Percentiles rank a stretch among this genome's conserved stretches.
Evolutionary conservation across 2,113 vertebrate species (phyloP).

Genomic region (Chaenocephalus aceratus): DNA sequence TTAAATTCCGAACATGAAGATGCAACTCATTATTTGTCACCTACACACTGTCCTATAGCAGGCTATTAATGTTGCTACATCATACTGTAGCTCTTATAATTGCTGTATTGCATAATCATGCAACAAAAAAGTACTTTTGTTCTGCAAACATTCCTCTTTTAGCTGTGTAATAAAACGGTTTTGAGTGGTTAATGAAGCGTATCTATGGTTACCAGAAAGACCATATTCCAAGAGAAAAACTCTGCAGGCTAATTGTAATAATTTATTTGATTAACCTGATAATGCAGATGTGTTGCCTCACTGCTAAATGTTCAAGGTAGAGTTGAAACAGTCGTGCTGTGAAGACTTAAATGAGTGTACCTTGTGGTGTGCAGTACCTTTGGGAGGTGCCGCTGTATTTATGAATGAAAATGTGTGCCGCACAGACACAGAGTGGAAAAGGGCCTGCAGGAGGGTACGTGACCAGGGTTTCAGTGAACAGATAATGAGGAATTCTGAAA

Average conservation of each 20-base stretch:
- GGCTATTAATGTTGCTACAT: conserved; percentile 1
- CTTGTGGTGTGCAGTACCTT: conserved; percentile 29
- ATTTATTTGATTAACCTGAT: conserved; percentile 50
- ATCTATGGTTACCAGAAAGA: conserved; percentile 58
- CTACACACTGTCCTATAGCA: conserved; percentile 5
- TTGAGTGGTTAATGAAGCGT: conserved; percentile 32
- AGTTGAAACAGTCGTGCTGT: conserved; percentile 7
- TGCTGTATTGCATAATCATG: conserved; percentile 26
- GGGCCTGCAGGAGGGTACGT: conserved; percentile 53
- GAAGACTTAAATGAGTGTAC: conserved; percentile 25
- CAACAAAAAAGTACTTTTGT: background rate
- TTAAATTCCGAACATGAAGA: conserved; percentile 22
- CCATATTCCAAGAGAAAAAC: conserved; percentile 23
- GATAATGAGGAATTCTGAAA: conserved; percentile 23
- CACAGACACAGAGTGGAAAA: conserved; percentile 41
- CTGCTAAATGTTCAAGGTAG: conserved; percentile 29
- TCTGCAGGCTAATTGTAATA: conserved; percentile 43
- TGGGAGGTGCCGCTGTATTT: conserved; percentile 61
- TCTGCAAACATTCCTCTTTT: conserved; percentile 1
- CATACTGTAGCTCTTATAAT: background rate
- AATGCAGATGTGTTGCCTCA: conserved; percentile 56
- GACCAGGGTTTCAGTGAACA: conserved; percentile 63
- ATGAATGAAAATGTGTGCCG: conserved; percentile 75
- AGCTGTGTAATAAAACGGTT: background rate
- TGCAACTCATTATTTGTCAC: conserved; percentile 4